phyloP scores from a whole-genome alignment of 2,797 vertebrate genomes.

The Anolis apletophallus region DNA sequence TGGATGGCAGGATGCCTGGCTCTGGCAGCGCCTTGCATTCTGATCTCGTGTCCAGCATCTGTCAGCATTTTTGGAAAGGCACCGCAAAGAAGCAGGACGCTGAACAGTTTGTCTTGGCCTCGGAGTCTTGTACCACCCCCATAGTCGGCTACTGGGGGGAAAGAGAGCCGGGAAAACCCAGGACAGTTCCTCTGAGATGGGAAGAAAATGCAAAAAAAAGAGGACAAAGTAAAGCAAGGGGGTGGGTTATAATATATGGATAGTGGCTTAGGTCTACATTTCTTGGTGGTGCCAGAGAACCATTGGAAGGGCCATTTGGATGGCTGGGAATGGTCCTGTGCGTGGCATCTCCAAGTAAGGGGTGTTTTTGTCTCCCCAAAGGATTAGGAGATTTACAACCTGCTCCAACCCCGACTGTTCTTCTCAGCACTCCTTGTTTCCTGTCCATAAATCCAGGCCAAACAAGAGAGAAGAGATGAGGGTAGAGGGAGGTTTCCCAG shows the following conservation, averaged over 20 bases:
- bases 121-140: constrained; percentile 62
- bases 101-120: constrained; percentile 79
- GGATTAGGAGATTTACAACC: constrained; percentile 59
- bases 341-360: constrained; percentile 24
- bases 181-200: constrained; percentile 10
- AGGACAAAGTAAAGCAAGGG: constrained; percentile 48
- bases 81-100: constrained; percentile 72
- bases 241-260: constrained; percentile 63
- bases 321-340: constrained; percentile 31
- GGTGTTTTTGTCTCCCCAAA: constrained; percentile 16
- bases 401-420: constrained; percentile 33
- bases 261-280: constrained; percentile 42
- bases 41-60: constrained; percentile 74
- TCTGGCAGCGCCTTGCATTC: constrained; percentile 68
- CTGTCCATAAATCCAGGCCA: neutral
- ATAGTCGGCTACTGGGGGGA: constrained; percentile 68
- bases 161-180: constrained; percentile 39
- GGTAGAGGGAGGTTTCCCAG: constrained; percentile 53
- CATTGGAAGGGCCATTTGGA: constrained; percentile 5
- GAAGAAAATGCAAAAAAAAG: neutral
- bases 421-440: constrained; percentile 41
- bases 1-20: constrained; percentile 63
- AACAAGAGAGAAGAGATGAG: neutral
- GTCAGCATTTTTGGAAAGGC: constrained; percentile 76
- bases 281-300: constrained; percentile 3